Evolutionary conservation across 2,113 vertebrate genomes (phyloP).

Genomic region (Colius striatus): DNA sequence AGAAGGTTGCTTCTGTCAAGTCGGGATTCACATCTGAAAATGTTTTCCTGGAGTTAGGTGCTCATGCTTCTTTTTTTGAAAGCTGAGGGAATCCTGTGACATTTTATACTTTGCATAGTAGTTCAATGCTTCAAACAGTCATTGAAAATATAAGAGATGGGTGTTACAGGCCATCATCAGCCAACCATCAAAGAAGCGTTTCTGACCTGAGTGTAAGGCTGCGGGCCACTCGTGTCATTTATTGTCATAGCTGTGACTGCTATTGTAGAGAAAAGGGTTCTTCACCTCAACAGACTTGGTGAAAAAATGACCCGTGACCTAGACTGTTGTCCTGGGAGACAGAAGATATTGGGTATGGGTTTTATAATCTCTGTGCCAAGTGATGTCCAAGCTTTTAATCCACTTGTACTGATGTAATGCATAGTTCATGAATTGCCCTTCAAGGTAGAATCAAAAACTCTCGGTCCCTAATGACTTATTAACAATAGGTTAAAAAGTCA

Average conservation of each 20-base stretch:
- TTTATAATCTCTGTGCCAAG: neutral
- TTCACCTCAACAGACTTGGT: neutral
- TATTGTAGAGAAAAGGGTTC: neutral
- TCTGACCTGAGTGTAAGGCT: neutral
- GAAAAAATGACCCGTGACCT: neutral
- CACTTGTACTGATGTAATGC: neutral
- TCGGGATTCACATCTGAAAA: neutral
- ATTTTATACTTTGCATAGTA: neutral
- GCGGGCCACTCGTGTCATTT: neutral
- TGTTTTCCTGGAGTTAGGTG: neutral
- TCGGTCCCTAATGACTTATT: neutral
- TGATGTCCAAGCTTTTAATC: neutral
- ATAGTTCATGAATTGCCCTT: neutral
- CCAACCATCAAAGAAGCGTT: neutral
- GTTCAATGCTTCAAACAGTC: neutral
- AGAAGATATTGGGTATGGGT: neutral
- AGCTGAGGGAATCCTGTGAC: neutral
- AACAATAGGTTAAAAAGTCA: neutral
- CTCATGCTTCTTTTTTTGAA: neutral
- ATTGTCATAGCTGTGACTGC: neutral
- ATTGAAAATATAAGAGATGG: neutral
- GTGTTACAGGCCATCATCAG: neutral
- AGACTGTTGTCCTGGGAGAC: neutral
- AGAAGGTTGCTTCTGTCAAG: neutral
- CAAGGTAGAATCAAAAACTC: neutral